phyloP scores from a whole-genome alignment of 2,888 invertebrate species.

The Tuta absoluta region DNA sequence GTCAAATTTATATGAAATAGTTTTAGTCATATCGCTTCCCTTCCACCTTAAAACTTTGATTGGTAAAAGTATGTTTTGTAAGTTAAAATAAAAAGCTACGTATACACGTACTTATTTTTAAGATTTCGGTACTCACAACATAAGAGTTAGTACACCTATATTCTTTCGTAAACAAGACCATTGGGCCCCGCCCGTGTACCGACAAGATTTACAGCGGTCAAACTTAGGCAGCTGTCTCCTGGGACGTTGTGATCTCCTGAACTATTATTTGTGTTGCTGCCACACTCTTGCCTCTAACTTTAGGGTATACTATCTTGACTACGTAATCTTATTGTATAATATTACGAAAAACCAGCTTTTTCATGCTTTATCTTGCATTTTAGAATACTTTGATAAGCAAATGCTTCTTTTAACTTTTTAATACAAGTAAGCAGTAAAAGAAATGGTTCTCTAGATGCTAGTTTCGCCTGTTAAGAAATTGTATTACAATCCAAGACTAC shows the following conservation, averaged over 20 bases:
- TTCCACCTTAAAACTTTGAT: no score
- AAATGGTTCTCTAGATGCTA: no score
- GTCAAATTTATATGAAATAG: no score
- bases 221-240: neutral
- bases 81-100: no score
- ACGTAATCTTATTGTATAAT: neutral
- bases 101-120: no score
- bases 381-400: no score
- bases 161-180: neutral
- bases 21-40: no score
- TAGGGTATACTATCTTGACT: neutral
- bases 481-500: neutral
- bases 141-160: neutral
- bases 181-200: neutral
- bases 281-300: constrained; percentile 4
- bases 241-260: neutral
- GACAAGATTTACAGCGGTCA: constrained; percentile 7
- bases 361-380: no score
- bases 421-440: no score
- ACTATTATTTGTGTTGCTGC: neutral
- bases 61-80: no score
- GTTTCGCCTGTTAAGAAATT: neutral
- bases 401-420: neutral
- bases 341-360: no score
- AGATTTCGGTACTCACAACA: neutral